Base-by-base conservation (phyloP, 2,888 invertebrate species). In the Drosophila mulleri region DNA sequence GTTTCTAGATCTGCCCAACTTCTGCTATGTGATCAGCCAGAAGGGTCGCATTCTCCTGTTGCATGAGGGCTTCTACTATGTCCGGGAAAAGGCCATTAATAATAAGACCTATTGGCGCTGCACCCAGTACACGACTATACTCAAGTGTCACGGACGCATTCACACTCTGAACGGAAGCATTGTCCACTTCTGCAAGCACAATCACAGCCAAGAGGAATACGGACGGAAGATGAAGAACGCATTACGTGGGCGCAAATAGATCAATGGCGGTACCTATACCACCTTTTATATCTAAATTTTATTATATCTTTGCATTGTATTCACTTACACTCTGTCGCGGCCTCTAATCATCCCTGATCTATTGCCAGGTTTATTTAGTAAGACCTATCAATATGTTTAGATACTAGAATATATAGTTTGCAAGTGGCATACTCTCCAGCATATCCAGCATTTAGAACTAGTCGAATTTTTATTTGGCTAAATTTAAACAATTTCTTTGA, bases 61-160 rank as follows among this genome's bases (percentile, higher is more conserved):
- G 11, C 75, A 88, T 50, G 86, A 91, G 2, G 92, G 91, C 26
- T 92, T 75, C 75, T 91, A 89, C 67, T 93, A 92, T 67, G 91
- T 93, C 2, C 88, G 89, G 14, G 93, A 93, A 61, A 93, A 93
- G 75, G 42, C 75, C 20, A 87, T 92, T 18, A 89, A 91, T 0
- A 75, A 81, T 29, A 93, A 93, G 74, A 89, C 90, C 11, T 93
- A 93, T 73, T 93, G 93, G 93, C 90, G 93, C 37, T 93, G 93
- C 73, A 92, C 91, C 1, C 90, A 92, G 64, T 93, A 93, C 57
- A 93, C 93, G 9, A 93, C 93, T 5, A 64, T 76, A 0, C 59
- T 78, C 12, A 91, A 88, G 61, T 93, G 93, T 61, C 92, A 91
- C 47, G 93, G 91, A 6, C 85, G 93, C 20, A 73, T 93, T 3